These are phyloP conservation scores for Diuraphis noxia DNA, from an alignment of 1,140 invertebrate species.

Conservation along the genomic window DNA sequence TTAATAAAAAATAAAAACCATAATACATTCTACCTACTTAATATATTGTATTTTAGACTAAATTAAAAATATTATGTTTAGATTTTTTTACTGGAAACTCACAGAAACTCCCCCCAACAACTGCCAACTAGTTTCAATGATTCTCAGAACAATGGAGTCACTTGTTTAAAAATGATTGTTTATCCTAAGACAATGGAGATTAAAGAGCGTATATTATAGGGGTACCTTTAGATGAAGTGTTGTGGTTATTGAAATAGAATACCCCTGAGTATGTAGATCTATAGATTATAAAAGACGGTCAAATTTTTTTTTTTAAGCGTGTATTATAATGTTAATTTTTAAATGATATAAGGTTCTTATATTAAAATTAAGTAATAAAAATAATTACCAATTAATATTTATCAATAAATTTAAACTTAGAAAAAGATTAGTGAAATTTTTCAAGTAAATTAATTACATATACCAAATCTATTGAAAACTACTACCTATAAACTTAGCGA, in stretches of 20 bases:
- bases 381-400: background rate
- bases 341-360: background rate
- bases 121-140: conserved; percentile 34
- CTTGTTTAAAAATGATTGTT: conserved; percentile 31
- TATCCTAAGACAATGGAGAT: conserved; percentile 48
- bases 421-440: background rate
- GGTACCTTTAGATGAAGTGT: background rate
- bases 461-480: background rate
- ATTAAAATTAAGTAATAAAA: background rate
- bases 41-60: background rate
- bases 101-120: conserved; percentile 29
- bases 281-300: background rate
- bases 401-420: background rate
- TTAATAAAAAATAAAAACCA: background rate
- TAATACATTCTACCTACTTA: background rate
- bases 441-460: background rate
- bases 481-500: background rate
- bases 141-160: conserved; percentile 42
- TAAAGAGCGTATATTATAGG: background rate
- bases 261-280: background rate
- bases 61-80: conserved; percentile 24
- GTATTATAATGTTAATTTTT: background rate
- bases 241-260: conserved; percentile 23
- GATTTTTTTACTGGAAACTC: background rate
- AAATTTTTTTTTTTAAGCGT: background rate